Base-by-base conservation (phyloP, 1,140 invertebrate species). In the Trachymyrmex septentrionalis region DNA sequence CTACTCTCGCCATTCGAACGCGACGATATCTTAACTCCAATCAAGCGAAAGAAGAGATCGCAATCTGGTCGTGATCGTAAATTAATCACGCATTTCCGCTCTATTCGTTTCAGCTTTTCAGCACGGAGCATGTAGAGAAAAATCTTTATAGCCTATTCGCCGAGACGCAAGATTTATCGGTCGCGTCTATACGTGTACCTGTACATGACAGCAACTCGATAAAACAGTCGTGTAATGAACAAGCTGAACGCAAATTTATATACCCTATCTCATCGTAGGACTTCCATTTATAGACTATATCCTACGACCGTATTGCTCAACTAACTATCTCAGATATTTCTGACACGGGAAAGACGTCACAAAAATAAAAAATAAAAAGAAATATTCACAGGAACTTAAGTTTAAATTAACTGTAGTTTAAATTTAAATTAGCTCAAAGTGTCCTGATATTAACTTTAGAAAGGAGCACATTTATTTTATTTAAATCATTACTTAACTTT, bases 221-320 rank as follows among this genome's bases (percentile, higher is more conserved):
- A 93, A 93, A 93, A 93, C 93, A 93, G 92, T 92, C 90, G 92
- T 93, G 91, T 93, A 93, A 93, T 93, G 93, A 93, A 93, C 90
- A 92, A 89, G 78, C 84, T 88, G 87, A 92, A 92, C 91, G 92
- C 91, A 92, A 93, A 93, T 93, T 93, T 93, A 93, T 93, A 93
- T 93, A 93, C 89, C 75, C 44, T 76, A 66, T 50, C 30, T 21
- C 50, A 6, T 78, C 59, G 19, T 44, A 63, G 21, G 27, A 69
- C 61, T 59, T 78, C 34, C 64, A 59, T 86, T 86, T 81, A 61
- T 59, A 27, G 21, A 81, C 44, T 24, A 59, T 19, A 57, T 38
- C 63, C 50, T 38, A 66, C 73, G 21, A 66, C 34, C 10, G 19
- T 53, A 57, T 77, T 55, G 30, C 57, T 64, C 72, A 44, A 66